A percentile compares a stretch with the other conserved stretches of the same genome.
Conservation (phyloP, 2,113 vertebrate species). For the Nanger granti region DNA sequence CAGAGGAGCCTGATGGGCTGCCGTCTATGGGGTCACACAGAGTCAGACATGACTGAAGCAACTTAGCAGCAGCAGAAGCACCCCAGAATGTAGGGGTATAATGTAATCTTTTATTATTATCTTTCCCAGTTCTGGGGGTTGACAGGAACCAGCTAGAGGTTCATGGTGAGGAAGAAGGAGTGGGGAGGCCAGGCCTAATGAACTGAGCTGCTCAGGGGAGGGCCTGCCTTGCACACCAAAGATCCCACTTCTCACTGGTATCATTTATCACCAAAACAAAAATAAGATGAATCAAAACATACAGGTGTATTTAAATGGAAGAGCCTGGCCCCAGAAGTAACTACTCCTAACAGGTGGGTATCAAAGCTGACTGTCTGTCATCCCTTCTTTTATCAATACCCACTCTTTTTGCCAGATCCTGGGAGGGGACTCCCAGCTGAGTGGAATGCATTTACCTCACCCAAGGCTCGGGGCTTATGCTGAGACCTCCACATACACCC, state of each 20-base stretch:
- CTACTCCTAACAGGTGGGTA: neutral
- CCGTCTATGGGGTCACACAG: too few species aligned
- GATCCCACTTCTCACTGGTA: neutral
- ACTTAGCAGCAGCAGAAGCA: too few species aligned
- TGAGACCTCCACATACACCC: too few species aligned
- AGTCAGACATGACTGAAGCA: too few species aligned
- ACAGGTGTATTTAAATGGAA: neutral
- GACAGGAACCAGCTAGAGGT: neutral
- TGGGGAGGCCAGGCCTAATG: neutral
- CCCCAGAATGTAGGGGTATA: neutral
- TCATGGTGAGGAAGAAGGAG: neutral
- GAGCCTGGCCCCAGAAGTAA: neutral
- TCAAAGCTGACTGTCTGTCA: neutral
- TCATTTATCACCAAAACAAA: neutral
- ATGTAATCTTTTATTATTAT: neutral
- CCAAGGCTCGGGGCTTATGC: fast-evolving
- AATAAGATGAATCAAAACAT: neutral
- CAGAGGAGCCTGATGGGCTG: too few species aligned
- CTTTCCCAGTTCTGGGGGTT: neutral
- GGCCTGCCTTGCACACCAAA: neutral
- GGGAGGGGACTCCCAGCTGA: neutral
- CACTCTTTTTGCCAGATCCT: neutral
- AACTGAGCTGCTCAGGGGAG: too few species aligned
- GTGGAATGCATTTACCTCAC: neutral
- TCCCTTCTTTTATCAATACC: too few species aligned